Evolutionary conservation across 2,113 vertebrate species (phyloP), one percentile per base, ranked within the genome.

Genomic region (Ondatra zibethicus): DNA sequence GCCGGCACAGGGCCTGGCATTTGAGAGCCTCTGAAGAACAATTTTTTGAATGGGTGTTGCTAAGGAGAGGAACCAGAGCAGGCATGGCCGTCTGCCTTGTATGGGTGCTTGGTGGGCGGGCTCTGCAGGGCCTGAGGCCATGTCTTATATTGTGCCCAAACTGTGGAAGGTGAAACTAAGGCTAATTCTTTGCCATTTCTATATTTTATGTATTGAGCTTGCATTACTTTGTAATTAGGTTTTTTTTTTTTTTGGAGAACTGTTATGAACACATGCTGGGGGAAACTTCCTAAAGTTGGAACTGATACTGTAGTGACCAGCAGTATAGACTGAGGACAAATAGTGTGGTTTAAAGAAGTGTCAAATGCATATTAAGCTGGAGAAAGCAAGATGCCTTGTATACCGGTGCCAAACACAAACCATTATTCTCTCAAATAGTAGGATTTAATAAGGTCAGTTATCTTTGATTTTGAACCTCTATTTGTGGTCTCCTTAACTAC

Each of bases 351-450:
- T 33, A 4, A 94, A 45, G 77, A 52, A 52, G 12, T 65, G 91
- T 77, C 5, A 78, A 93, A 61, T 94, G 52, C 33, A 17, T 85
- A 21, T 31, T 86, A 77, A 92, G 19, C 16, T 92, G 27, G 19
- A 65, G 13, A 81, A 65, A 85, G 81, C 33, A 45, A 3, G 50
- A 42, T 50, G 5, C 36, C 47, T 73, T 89, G 31, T 47, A 1
- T 89, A 25, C 42, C 36, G 42, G 8, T 91, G 89, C 77, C 77
- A 47, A 96, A 92, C 52, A 50, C 36, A 91, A 42, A 42, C 65
- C 5, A 5, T 70, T 50, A 8, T 52, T 92, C 31, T 61, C 50
- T 52, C 88, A 88, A 52, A 25, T 8, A 80, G 47, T 21, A 77
- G 61, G 72, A 81, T 33, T 86, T 66, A 52, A 4, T n/a, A 36